Conservation (phyloP, 2,113 vertebrate species). For the Cebus imitator region DNA sequence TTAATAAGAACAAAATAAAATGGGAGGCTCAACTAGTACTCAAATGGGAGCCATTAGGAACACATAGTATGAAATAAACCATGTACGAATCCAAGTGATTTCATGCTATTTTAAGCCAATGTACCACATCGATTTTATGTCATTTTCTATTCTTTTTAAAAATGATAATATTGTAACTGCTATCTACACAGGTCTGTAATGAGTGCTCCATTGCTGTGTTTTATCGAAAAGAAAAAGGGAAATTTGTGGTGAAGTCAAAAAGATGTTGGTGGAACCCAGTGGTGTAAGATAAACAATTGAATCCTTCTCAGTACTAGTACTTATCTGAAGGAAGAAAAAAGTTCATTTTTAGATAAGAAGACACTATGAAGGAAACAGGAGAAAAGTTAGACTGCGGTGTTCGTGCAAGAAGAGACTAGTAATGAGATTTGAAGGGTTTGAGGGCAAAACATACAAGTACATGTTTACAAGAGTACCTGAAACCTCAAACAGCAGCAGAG, state of each 20-base stretch:
- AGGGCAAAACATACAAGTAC: background rate
- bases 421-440: conserved; percentile 40
- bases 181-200: background rate
- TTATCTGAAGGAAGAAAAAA: background rate
- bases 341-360: conserved; percentile 32
- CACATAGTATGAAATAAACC: conserved; percentile 44
- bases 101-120: conserved; percentile 33
- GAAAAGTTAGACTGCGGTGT: conserved; percentile 29
- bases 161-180: background rate
- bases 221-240: conserved; percentile 54
- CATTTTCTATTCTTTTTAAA: background rate
- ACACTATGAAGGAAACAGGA: background rate
- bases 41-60: background rate
- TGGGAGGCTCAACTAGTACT: background rate
- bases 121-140: background rate
- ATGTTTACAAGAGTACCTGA: conserved; percentile 41
- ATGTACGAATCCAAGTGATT: background rate
- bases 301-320: background rate
- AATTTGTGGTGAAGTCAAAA: fast-evolving
- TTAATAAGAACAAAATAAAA: background rate
- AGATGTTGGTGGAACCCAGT: conserved; percentile 38
- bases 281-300: background rate
- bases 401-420: conserved; percentile 35
- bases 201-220: background rate
- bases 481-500: conserved; percentile 48